Percentiles rank a stretch among this genome's conserved stretches.
Conservation (phyloP, 2,797 vertebrate species). For the Glossophaga mutica region DNA sequence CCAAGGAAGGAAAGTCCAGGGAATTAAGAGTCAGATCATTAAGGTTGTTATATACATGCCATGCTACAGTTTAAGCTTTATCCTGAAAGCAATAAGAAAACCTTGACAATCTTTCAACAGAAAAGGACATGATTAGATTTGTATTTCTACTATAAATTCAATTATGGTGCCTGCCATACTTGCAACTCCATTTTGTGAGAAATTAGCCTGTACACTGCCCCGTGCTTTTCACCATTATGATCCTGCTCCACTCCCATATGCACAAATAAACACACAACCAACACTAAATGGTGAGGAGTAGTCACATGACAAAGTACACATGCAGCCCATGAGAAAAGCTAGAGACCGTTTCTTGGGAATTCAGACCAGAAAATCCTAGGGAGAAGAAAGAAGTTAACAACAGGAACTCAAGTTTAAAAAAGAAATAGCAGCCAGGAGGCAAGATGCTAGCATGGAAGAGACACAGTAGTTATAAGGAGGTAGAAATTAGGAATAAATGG, state of each 20-base stretch:
- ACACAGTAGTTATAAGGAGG: neutral
- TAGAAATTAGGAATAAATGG: conserved; percentile 46
- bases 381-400: conserved; percentile 27
- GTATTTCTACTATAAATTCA: neutral
- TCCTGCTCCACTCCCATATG: neutral
- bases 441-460: neutral
- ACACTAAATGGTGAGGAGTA: conserved; percentile 19
- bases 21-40: neutral
- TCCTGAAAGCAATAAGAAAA: neutral
- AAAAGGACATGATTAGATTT: conserved; percentile 8
- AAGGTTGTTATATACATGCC: neutral
- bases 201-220: neutral
- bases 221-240: conserved; percentile 14
- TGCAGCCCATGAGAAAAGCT: neutral
- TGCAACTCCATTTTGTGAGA: neutral
- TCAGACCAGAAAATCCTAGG: conserved; percentile 46
- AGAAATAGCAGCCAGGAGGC: neutral
- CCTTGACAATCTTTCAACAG: neutral
- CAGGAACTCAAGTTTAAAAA: neutral
- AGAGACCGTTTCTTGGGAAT: conserved; percentile 30
- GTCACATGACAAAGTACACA: neutral
- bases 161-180: neutral
- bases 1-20: neutral
- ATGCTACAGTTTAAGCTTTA: conserved; percentile 8
- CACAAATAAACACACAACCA: conserved; percentile 18